phyloP scores from a whole-genome alignment of 2,797 vertebrate species.

The Mus caroli region DNA sequence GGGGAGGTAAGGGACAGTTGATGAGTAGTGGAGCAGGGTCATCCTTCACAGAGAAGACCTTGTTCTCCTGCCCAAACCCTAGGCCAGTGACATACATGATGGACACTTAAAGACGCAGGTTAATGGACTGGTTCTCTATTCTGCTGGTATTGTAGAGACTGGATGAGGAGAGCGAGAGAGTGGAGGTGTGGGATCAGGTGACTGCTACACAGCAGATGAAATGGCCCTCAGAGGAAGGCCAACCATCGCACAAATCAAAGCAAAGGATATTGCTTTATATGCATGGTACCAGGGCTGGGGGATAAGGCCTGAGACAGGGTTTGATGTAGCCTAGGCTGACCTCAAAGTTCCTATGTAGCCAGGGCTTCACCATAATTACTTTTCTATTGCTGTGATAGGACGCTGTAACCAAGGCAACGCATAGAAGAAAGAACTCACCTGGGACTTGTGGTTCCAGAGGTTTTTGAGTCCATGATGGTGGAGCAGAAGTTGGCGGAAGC shows the following conservation, averaged over 20 bases:
- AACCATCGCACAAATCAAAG: neutral
- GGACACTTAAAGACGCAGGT: constrained; percentile 22
- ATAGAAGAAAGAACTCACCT: neutral
- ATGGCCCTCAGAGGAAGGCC: neutral
- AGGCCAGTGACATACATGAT: neutral
- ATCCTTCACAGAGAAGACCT: neutral
- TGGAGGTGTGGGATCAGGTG: neutral
- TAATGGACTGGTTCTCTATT: constrained; percentile 38
- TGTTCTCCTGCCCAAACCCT: neutral
- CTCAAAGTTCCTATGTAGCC: neutral
- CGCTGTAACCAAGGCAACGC: neutral
- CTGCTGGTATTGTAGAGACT: constrained; percentile 8
- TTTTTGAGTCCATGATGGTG: neutral
- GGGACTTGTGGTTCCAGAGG: neutral
- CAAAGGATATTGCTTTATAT: neutral
- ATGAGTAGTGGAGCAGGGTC: neutral
- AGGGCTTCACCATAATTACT: neutral
- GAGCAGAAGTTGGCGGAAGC: neutral
- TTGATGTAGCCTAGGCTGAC: neutral
- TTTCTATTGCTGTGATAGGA: neutral
- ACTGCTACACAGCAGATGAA: neutral
- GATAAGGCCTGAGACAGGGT: neutral
- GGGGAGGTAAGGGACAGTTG: neutral
- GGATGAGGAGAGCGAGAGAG: neutral
- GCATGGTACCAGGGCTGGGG: neutral